These are phyloP conservation scores for Gallinago nigripennis DNA, from an alignment of 2,797 vertebrate species.

Conservation along the genomic window DNA sequence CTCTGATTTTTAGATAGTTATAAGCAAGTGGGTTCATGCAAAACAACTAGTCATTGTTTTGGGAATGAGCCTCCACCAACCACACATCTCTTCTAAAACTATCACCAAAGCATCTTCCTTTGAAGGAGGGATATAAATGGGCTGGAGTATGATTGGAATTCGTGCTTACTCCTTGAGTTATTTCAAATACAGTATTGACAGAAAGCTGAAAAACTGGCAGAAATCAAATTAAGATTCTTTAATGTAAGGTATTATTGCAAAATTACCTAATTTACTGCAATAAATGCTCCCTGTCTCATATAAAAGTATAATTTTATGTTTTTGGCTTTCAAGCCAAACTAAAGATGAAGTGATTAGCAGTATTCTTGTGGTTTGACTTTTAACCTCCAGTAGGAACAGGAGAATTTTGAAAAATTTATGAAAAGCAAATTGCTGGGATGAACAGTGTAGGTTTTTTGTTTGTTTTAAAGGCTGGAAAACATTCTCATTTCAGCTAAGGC, in stretches of 20 bases:
- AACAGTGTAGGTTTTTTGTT: background rate
- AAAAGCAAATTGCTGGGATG: background rate
- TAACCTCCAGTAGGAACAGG: conserved; percentile 5
- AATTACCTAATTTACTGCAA: conserved; percentile 32
- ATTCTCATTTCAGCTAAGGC: background rate
- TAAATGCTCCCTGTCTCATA: background rate
- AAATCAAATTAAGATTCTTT: conserved; percentile 51
- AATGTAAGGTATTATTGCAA: background rate
- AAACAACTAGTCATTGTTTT: background rate
- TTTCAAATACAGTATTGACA: background rate
- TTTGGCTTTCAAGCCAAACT: background rate
- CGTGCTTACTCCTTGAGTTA: background rate
- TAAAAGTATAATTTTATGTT: background rate
- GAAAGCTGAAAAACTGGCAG: background rate
- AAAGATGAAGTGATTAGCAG: conserved; percentile 5
- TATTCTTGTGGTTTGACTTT: conserved; percentile 54
- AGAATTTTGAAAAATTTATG: background rate
- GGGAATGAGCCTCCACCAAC: background rate
- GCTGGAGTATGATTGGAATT: background rate
- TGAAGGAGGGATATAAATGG: background rate
- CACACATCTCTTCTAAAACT: background rate
- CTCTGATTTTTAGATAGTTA: background rate
- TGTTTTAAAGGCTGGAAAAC: background rate
- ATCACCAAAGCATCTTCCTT: background rate
- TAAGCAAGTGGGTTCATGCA: background rate